Conservation (phyloP, 2,888 invertebrate species). For the Thymelicus lineola region DNA sequence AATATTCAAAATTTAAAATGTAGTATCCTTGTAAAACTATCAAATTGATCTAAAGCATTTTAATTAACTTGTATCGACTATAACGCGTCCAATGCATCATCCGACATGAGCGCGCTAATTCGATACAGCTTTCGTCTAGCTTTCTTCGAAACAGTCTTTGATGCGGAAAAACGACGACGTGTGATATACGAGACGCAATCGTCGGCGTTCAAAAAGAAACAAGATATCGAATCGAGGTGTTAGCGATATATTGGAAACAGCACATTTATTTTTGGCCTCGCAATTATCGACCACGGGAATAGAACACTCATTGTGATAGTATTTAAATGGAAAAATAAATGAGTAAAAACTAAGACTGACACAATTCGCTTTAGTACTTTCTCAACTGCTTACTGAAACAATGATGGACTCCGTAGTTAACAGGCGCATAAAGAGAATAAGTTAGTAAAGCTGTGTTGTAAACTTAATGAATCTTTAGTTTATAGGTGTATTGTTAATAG, state of each 20-base stretch:
- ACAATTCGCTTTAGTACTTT: not conserved
- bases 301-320: slow-evolving; percentile 11
- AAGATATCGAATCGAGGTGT: slow-evolving; percentile 23
- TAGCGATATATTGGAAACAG: slow-evolving; percentile 27
- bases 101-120: not conserved
- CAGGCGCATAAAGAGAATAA: no score
- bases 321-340: slow-evolving; percentile 13
- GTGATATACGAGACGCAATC: slow-evolving; percentile 9
- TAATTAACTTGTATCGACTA: not conserved
- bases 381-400: not conserved
- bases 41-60: not conserved
- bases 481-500: no score
- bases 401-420: no score
- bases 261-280: slow-evolving; percentile 6
- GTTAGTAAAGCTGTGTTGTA: no score
- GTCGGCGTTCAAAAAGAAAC: slow-evolving; percentile 15
- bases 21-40: no score
- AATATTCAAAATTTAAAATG: no score
- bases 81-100: slow-evolving; percentile 17
- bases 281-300: slow-evolving; percentile 12
- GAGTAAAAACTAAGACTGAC: not conserved
- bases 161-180: slow-evolving; percentile 9
- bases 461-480: no score
- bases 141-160: slow-evolving; percentile 23
- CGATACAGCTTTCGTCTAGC: slow-evolving; percentile 11